Evolutionary conservation across 2,797 vertebrate species (phyloP).

Genomic region (Ctenopoma multispine): DNA sequence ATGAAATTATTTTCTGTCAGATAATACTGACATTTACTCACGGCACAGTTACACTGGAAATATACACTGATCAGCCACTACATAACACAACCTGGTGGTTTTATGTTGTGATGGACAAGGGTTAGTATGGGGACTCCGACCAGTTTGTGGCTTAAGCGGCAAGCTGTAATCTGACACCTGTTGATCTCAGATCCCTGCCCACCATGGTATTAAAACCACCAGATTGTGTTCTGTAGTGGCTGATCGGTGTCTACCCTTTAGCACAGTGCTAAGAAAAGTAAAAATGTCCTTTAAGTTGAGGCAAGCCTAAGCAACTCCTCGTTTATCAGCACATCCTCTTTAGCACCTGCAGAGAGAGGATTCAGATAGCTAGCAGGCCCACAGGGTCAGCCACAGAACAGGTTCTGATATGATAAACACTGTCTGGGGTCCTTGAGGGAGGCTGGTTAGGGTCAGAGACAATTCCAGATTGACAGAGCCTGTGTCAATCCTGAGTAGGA

Average conservation of each 20-base stretch:
- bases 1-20: constrained; percentile 7
- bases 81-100: too few relatives aligned
- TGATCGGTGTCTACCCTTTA: constrained; percentile 8
- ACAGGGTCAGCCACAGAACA: constrained; percentile 72
- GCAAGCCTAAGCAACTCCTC: constrained; percentile 41
- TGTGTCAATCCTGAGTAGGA: constrained; percentile 80
- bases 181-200: too few relatives aligned
- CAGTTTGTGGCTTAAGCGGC: too few relatives aligned
- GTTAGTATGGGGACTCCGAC: too few relatives aligned
- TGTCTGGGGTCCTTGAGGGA: constrained; percentile 77
- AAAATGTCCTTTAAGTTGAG: constrained; percentile 53
- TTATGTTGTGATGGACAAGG: too few relatives aligned
- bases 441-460: constrained; percentile 73
- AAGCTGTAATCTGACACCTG: too few relatives aligned
- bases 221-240: too few relatives aligned
- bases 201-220: too few relatives aligned
- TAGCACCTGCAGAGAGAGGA: constrained; percentile 52
- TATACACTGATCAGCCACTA: neutral
- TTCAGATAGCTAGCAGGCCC: constrained; percentile 68
- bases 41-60: too few relatives aligned
- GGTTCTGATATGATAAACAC: constrained; percentile 79
- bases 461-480: constrained; percentile 77
- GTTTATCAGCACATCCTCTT: constrained; percentile 65
- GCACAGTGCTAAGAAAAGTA: constrained; percentile 29
- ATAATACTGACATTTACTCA: constrained; percentile 25